These are phyloP conservation scores for Xanthorhoe designata DNA, from an alignment of 2,888 invertebrate species.

Conservation along the genomic window DNA sequence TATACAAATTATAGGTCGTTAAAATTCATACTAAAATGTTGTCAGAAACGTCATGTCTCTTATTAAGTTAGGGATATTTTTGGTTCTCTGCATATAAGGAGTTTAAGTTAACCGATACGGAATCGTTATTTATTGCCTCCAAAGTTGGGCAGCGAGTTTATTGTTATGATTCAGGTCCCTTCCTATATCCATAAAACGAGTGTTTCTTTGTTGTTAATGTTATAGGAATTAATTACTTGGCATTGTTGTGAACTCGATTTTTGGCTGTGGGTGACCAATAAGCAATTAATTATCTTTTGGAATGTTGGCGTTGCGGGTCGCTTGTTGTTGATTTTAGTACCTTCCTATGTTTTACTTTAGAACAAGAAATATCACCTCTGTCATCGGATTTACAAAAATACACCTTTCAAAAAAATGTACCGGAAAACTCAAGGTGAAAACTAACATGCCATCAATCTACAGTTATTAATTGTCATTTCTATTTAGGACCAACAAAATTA, in stretches of 20 bases:
- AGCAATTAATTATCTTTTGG: constrained; percentile 1
- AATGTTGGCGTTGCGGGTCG: constrained; percentile 4
- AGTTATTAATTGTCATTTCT: constrained; percentile 31
- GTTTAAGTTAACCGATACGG: constrained; percentile 41
- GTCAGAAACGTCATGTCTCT: constrained; percentile 41
- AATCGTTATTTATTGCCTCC: constrained; percentile 41
- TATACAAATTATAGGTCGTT: constrained; percentile 47
- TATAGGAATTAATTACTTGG: constrained; percentile 8
- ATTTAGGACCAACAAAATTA: constrained; percentile 21
- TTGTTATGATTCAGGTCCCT: constrained; percentile 33
- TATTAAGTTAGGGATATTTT: constrained; percentile 43
- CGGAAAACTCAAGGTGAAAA: constrained; percentile 41
- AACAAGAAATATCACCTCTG: constrained; percentile 3
- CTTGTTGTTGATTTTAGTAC: neutral
- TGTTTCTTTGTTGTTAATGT: constrained; percentile 14
- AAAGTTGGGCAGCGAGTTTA: constrained; percentile 28
- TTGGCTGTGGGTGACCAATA: constrained; percentile 5
- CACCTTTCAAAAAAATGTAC: constrained; percentile 20
- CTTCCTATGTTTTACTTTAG: constrained; percentile 3
- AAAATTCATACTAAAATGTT: constrained; percentile 45
- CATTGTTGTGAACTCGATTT: constrained; percentile 1
- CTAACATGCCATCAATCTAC: constrained; percentile 35
- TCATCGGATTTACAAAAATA: constrained; percentile 9
- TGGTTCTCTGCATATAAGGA: constrained; percentile 37
- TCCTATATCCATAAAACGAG: constrained; percentile 22